Percentiles rank a stretch among this genome's conserved stretches.
These are phyloP conservation scores for Noctua pronuba DNA, from an alignment of 2,888 invertebrate genomes.

Conservation along the genomic window DNA sequence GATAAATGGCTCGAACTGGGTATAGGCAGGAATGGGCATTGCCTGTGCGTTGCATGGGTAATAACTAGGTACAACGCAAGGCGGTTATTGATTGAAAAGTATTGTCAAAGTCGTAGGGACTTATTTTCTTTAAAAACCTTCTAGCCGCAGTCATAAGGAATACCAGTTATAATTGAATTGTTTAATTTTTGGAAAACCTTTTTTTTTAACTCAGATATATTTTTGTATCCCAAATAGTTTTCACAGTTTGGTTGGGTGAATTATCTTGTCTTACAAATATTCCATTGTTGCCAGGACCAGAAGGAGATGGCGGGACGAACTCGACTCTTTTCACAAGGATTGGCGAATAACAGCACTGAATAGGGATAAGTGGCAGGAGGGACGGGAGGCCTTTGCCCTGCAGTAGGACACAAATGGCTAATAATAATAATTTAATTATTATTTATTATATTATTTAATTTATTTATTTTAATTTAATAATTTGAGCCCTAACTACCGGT, in stretches of 20 bases:
- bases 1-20: conserved; percentile 64
- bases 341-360: too few species aligned
- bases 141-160: background rate
- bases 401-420: too few species aligned
- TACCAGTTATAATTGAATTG: background rate
- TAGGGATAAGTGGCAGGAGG: too few species aligned
- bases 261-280: background rate
- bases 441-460: too few species aligned
- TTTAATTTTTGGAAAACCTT: background rate
- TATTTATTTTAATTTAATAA: too few species aligned
- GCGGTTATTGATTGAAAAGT: conserved; percentile 32
- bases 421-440: too few species aligned
- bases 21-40: conserved; percentile 12
- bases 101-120: conserved; percentile 3
- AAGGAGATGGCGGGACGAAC: too few species aligned
- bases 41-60: conserved; percentile 21
- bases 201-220: background rate
- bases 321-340: too few species aligned
- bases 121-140: conserved; percentile 1
- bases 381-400: too few species aligned
- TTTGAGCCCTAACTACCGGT: too few species aligned
- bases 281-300: background rate
- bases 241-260: background rate
- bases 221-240: background rate
- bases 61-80: conserved; percentile 37